Conservation (phyloP, 2,113 vertebrate species). For the Pycnonotus jocosus region DNA sequence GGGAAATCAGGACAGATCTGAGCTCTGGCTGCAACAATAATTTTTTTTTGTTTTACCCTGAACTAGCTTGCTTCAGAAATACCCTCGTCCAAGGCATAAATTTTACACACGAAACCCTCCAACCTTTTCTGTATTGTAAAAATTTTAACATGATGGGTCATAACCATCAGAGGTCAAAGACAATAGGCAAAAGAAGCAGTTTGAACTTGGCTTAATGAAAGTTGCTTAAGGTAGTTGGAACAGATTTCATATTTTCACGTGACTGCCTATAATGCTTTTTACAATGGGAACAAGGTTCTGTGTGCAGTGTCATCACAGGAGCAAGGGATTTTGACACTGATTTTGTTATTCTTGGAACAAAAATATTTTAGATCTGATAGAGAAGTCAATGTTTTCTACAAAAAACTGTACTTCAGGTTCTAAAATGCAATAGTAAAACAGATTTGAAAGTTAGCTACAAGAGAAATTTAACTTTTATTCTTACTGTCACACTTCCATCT, state of each 20-base stretch:
- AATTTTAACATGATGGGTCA: not conserved
- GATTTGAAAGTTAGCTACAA: not conserved
- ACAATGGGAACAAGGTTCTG: not conserved
- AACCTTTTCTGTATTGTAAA: not conserved
- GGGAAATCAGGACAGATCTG: not conserved
- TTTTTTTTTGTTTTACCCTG: not conserved
- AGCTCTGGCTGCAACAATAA: not conserved
- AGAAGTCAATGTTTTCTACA: not conserved
- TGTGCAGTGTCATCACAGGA: not conserved
- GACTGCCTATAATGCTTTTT: not conserved
- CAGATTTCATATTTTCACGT: not conserved
- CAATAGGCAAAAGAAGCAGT: not conserved
- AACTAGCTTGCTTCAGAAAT: not conserved
- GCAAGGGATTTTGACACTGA: not conserved
- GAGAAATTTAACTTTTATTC: not conserved
- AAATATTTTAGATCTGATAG: not conserved
- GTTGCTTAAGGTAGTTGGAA: not conserved
- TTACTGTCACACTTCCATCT: not conserved
- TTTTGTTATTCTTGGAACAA: not conserved
- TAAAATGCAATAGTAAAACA: not conserved
- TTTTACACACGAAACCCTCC: fast-evolving
- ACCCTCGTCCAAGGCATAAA: not conserved
- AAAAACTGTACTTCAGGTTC: not conserved
- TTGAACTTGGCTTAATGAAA: not conserved
- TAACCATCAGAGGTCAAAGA: not conserved